Conservation (phyloP, 2,113 vertebrate species). For the Glaucidium brasilianum region DNA sequence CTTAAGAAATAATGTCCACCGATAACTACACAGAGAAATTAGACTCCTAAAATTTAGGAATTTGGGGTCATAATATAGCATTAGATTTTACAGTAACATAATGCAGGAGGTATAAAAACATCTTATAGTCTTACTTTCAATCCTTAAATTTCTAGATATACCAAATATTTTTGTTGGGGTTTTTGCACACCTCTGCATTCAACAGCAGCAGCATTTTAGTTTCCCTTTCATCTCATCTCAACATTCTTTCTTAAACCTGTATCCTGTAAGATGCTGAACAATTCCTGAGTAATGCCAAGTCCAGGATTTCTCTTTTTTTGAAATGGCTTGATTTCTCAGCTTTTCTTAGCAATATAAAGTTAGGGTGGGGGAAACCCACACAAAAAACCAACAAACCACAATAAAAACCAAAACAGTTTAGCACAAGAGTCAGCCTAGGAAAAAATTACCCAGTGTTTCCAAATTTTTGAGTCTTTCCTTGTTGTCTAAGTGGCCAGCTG, state of each 20-base stretch:
- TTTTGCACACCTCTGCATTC: neutral
- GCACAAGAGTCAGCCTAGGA: neutral
- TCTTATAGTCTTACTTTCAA: neutral
- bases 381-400: no score
- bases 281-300: neutral
- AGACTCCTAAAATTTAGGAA: neutral
- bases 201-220: neutral
- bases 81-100: neutral
- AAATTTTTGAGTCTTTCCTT: neutral
- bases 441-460: neutral
- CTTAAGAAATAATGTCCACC: neutral
- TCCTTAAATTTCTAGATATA: neutral
- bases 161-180: neutral
- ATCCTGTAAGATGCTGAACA: neutral
- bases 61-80: neutral
- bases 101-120: neutral
- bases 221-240: neutral
- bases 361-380: neutral
- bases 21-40: neutral
- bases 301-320: neutral
- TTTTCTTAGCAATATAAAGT: neutral
- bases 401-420: neutral
- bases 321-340: neutral
- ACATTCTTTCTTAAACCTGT: neutral
- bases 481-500: neutral